Evolutionary conservation across 1,140 invertebrate genomes (phyloP).

Genomic region (Wasmannia auropunctata): DNA sequence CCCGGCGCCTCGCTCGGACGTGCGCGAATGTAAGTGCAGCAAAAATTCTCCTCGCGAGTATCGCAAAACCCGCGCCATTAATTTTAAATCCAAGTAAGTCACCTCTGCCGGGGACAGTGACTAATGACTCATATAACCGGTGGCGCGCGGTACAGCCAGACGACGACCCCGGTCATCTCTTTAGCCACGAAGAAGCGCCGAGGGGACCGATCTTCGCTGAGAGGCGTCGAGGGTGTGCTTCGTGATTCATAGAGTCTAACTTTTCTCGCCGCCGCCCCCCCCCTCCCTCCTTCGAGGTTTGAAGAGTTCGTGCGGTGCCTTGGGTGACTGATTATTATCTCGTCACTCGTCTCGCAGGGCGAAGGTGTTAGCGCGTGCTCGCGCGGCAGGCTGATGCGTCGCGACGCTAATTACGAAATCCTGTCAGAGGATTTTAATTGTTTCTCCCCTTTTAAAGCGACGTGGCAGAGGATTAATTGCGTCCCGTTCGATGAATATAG

Average conservation of each 20-base stretch:
- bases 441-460: background rate
- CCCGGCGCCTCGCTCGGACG: slow-evolving; percentile 25
- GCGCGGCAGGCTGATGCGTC: slow-evolving; percentile 42
- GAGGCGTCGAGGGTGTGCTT: slow-evolving; percentile 66
- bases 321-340: slow-evolving; percentile 67
- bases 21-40: slow-evolving; percentile 69
- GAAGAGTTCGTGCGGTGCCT: slow-evolving; percentile 53
- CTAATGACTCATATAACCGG: slow-evolving; percentile 75
- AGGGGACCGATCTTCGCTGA: slow-evolving; percentile 53
- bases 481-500: background rate
- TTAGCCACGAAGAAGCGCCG: slow-evolving; percentile 69
- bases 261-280: slow-evolving; percentile 69
- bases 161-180: slow-evolving; percentile 68
- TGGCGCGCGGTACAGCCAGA: slow-evolving; percentile 52
- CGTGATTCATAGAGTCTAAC: slow-evolving; percentile 73
- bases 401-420: slow-evolving; percentile 53
- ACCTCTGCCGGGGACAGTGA: slow-evolving; percentile 74
- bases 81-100: slow-evolving; percentile 77
- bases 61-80: slow-evolving; percentile 75
- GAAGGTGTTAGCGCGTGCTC: slow-evolving; percentile 36
- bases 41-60: slow-evolving; percentile 73
- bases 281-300: slow-evolving; percentile 56
- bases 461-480: background rate
- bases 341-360: slow-evolving; percentile 34
- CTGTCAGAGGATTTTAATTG: slow-evolving; percentile 35